Percentiles rank a stretch among this genome's conserved stretches.
Evolutionary conservation across 2,113 vertebrate species (phyloP).

Genomic region (Perca fluviatilis): DNA sequence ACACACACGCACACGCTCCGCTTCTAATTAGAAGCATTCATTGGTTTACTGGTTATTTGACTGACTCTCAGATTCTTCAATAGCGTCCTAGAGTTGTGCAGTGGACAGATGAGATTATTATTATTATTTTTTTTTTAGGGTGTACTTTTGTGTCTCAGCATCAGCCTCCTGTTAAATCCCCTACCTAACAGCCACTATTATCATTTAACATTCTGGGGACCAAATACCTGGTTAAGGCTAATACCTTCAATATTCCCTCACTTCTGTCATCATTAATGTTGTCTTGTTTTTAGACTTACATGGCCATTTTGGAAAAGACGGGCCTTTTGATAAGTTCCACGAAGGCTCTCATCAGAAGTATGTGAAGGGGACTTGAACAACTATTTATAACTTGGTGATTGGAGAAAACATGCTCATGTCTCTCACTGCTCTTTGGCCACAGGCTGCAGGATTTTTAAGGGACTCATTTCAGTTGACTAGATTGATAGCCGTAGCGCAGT

Average conservation of each 20-base stretch:
- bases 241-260: background rate
- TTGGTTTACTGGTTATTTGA: background rate
- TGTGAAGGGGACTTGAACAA: background rate
- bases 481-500: background rate
- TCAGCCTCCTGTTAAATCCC: background rate
- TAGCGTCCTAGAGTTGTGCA: background rate
- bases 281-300: background rate
- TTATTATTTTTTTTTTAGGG: background rate
- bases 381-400: conserved; percentile 16
- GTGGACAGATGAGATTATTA: background rate
- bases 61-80: background rate
- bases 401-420: background rate
- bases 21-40: conserved; percentile 29
- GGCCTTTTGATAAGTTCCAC: background rate
- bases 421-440: background rate
- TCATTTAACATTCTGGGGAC: background rate
- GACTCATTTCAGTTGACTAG: background rate
- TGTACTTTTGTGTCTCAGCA: background rate
- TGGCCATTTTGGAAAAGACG: background rate
- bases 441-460: background rate
- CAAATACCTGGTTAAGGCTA: background rate
- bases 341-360: background rate
- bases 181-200: background rate
- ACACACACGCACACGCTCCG: background rate
- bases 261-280: background rate